Percentiles rank a stretch among this genome's conserved stretches.
Conservation (phyloP, 1,140 invertebrate species). For the Eumaeus atala region DNA sequence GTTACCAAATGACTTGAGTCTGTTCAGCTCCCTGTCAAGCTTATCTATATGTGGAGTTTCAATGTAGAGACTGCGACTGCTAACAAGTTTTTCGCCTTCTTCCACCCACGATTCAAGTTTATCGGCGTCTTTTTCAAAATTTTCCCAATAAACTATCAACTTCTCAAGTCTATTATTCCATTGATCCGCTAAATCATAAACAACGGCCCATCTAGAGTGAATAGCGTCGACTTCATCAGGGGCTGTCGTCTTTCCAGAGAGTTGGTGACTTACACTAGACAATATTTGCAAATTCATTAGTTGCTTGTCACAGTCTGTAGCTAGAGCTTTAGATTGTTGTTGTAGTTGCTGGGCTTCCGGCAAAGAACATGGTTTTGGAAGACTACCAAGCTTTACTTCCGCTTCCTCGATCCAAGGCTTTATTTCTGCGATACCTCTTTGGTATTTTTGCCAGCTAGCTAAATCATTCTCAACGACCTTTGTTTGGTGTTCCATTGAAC, state of each 20-base stretch:
- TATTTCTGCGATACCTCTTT: slow-evolving; percentile 84
- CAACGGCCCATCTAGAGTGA: slow-evolving; percentile 84
- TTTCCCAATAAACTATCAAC: slow-evolving; percentile 86
- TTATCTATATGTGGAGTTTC: slow-evolving; percentile 81
- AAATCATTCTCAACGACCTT: slow-evolving; percentile 84
- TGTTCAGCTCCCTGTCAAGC: slow-evolving; percentile 81
- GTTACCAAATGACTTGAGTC: slow-evolving; percentile 85
- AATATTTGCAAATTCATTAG: slow-evolving; percentile 83
- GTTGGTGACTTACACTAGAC: slow-evolving; percentile 81
- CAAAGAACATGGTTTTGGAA: slow-evolving; percentile 84
- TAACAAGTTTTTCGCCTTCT: slow-evolving; percentile 77
- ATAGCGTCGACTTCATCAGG: slow-evolving; percentile 88
- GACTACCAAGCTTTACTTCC: slow-evolving; percentile 82
- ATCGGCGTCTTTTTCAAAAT: slow-evolving; percentile 82
- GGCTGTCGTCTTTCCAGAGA: slow-evolving; percentile 81
- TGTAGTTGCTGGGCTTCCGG: slow-evolving; percentile 86
- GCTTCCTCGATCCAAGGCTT: slow-evolving; percentile 92
- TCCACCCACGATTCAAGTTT: slow-evolving; percentile 84
- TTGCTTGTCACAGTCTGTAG: slow-evolving; percentile 85
- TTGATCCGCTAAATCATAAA: slow-evolving; percentile 83
- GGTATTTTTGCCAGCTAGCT: slow-evolving; percentile 89
- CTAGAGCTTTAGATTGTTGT: slow-evolving; percentile 79
- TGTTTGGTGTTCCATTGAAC: slow-evolving; percentile 81
- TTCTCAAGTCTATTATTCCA: slow-evolving; percentile 85
- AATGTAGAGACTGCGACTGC: slow-evolving; percentile 74